Evolutionary conservation across 2,888 invertebrate species (phyloP).

Genomic region (Nudaria mundana): DNA sequence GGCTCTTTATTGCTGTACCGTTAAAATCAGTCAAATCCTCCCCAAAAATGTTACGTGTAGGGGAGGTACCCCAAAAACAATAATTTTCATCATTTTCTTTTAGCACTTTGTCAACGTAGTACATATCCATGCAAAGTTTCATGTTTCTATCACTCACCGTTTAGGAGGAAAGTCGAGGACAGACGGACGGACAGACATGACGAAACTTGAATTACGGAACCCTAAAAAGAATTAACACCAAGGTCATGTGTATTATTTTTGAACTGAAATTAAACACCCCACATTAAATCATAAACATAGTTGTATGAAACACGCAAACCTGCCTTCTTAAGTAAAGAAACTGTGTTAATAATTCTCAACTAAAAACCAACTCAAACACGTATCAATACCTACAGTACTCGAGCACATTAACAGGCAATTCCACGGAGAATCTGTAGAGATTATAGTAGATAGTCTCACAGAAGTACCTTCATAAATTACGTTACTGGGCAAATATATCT

Average conservation of each 20-base stretch:
- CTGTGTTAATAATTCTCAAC: neutral
- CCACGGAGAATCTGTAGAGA: slow-evolving; percentile 2
- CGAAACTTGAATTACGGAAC: too few relatives aligned
- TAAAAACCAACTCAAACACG: neutral
- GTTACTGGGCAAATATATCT: slow-evolving; percentile 4
- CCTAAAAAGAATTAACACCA: neutral
- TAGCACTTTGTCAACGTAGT: too few relatives aligned
- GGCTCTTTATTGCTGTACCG: too few relatives aligned
- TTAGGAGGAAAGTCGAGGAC: too few relatives aligned
- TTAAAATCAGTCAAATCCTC: too few relatives aligned
- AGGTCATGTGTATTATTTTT: neutral
- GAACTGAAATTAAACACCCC: too few relatives aligned
- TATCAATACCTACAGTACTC: slow-evolving; percentile 4
- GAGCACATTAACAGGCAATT: slow-evolving; percentile 4
- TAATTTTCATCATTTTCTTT: too few relatives aligned
- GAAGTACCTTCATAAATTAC: slow-evolving; percentile 10
- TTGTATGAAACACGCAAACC: neutral
- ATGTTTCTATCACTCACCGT: too few relatives aligned
- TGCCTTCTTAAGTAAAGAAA: neutral
- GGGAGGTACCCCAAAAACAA: too few relatives aligned
- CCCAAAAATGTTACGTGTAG: too few relatives aligned
- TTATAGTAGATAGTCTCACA: slow-evolving; percentile 6
- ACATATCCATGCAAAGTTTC: too few relatives aligned
- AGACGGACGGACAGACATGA: too few relatives aligned
- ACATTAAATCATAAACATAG: neutral